Evolutionary conservation across 2,888 invertebrate species (phyloP), one percentile per base, ranked within the genome.

Genomic region (Nipponacmea schrenckii): DNA sequence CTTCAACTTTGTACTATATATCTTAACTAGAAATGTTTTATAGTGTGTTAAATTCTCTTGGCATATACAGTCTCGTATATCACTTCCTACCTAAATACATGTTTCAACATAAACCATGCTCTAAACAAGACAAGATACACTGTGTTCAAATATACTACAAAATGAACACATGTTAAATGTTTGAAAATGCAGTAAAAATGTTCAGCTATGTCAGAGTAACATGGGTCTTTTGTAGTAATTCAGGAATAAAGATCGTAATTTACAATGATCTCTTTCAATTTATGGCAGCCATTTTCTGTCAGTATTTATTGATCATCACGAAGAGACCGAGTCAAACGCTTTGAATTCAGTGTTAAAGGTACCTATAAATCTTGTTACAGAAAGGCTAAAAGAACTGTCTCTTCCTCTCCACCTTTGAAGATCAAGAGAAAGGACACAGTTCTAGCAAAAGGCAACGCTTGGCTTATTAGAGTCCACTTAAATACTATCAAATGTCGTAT

Each of bases 281-380:
- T 56, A 56, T 56, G 56, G 24, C 56, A 12, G 24, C 56, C 56
- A 56, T 56, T 56, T 56, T 56, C 56, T 56, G 24, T 10, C 56
- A 56, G 56, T 24, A 24, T 56, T 56, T 56, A 56, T 56, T 56
- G 56, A 56, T 56, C 56, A 56, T 56, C 56, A 56, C 56, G 56
- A 56, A 56, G 56, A 56, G 20, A 56, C 20, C 20, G 24, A 56
- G 56, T 56, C 56, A 56, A 56, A 56, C 56, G 56, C 56, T 56
- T 56, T 56, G 56, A 56, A 56, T 56, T 20, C 24, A 56, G 24
- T 24, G 56, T 56, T 20, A 56, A 56, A 56, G 56, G 56, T 56
- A 24, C 24, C 56, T 56, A 56, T 56, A 56, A 56, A 56, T 56
- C 56, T 24, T 39, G 39, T 20, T 24, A 20, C 56, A 24, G 24